These are phyloP conservation scores for Zaprionus africanus DNA, from an alignment of 1,140 invertebrate genomes.

Conservation along the genomic window DNA sequence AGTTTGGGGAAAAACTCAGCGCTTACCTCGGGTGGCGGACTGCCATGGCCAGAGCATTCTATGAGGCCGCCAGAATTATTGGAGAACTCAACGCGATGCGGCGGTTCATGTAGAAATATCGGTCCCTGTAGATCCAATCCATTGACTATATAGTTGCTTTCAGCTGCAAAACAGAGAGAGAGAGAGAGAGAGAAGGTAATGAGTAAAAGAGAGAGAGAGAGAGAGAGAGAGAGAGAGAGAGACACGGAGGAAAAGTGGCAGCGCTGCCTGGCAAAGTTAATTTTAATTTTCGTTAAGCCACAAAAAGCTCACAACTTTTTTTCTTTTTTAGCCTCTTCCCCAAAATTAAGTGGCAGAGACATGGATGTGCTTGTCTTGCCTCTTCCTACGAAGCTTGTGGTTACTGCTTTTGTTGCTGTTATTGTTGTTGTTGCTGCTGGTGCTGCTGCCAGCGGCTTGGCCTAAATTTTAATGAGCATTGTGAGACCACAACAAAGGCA, in stretches of 20 bases:
- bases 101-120: slow-evolving; percentile 90
- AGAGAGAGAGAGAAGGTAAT: slow-evolving; percentile 9
- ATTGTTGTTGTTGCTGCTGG: slow-evolving; percentile 1
- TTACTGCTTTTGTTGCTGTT: not conserved
- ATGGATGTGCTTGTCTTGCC: slow-evolving; percentile 4
- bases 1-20: not conserved
- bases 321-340: not conserved
- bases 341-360: slow-evolving; percentile 59
- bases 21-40: slow-evolving; percentile 88
- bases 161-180: slow-evolving; percentile 55
- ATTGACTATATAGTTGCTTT: slow-evolving; percentile 72
- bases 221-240: slow-evolving; percentile 30
- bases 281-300: slow-evolving; percentile 75
- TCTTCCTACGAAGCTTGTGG: not conserved
- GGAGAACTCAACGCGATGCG: slow-evolving; percentile 92
- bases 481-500: slow-evolving; percentile 73
- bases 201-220: slow-evolving; percentile 30
- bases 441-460: slow-evolving; percentile 52
- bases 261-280: slow-evolving; percentile 61
- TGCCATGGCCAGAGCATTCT: slow-evolving; percentile 92
- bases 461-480: slow-evolving; percentile 80
- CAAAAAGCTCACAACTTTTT: slow-evolving; percentile 45
- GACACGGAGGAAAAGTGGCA: slow-evolving; percentile 7
- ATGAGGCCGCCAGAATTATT: slow-evolving; percentile 92
- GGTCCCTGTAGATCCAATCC: slow-evolving; percentile 91